A percentile compares a stretch with the other conserved stretches of the same genome.
Conservation (phyloP, 37 sponge, comb jelly and placozoan genomes). For the Beroe ovata region DNA sequence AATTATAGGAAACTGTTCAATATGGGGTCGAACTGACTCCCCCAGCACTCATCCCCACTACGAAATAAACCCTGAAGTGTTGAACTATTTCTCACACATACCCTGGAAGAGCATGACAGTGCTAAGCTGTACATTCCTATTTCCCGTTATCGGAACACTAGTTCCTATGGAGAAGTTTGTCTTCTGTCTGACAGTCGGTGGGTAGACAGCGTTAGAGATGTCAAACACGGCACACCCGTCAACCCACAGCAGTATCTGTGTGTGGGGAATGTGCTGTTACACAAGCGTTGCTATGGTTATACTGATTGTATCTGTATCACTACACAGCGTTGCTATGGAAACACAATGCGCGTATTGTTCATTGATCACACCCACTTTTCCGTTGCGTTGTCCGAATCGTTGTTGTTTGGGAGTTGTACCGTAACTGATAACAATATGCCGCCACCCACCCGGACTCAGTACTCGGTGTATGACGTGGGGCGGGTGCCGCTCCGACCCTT, state of each 20-base stretch:
- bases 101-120: conserved; percentile 67
- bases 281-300: conserved; percentile 11
- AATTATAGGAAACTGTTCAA: no score
- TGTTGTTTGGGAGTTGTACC: conserved; percentile 65
- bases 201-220: conserved; percentile 60
- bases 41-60: no score
- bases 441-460: conserved; percentile 5
- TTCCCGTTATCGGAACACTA: neutral
- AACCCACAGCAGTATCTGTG: conserved; percentile 56
- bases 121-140: neutral
- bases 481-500: conserved; percentile 34
- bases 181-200: conserved; percentile 43
- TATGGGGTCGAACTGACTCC: no score
- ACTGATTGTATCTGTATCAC: neutral
- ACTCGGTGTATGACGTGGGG: conserved; percentile 59
- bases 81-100: no score
- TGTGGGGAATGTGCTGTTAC: no score
- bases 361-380: no score
- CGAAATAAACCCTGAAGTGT: no score
- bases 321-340: no score
- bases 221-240: conserved; percentile 66
- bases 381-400: conserved; percentile 66
- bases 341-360: no score
- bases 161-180: conserved; percentile 3
- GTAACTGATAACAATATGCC: conserved; percentile 53